phyloP scores from a whole-genome alignment of 2,113 vertebrate species.

The Esox niger region DNA sequence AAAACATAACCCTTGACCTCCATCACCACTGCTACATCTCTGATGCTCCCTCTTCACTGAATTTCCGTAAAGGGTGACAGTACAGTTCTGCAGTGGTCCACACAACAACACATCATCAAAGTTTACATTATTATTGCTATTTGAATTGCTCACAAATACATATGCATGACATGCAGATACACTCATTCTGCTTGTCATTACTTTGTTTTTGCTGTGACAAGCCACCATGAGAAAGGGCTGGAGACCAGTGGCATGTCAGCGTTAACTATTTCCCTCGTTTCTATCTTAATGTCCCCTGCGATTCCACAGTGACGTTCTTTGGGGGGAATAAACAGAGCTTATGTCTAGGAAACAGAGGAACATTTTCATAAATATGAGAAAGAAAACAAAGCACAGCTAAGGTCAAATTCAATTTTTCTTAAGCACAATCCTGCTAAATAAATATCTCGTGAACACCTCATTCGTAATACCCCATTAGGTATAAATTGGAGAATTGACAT shows the following conservation, averaged over 20 bases:
- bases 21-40: neutral
- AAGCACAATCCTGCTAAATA: no score
- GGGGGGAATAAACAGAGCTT: neutral
- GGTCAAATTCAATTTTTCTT: no score
- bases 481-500: neutral
- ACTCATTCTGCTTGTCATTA: conserved; percentile 1
- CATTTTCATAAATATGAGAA: no score
- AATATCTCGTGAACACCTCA: conserved; percentile 15
- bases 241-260: neutral
- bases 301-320: neutral
- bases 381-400: no score
- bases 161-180: neutral
- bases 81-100: neutral
- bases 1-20: conserved; percentile 2
- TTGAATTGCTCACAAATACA: neutral
- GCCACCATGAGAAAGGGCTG: neutral
- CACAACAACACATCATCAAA: conserved; percentile 12
- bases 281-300: neutral
- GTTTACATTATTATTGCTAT: conserved; percentile 14
- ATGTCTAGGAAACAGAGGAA: neutral
- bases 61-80: neutral
- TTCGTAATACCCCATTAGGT: conserved; percentile 4
- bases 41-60: neutral
- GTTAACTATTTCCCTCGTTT: neutral
- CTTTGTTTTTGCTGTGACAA: conserved; percentile 6